Base-by-base conservation (phyloP, 2,888 invertebrate genomes). In the Watsonalla binaria region DNA sequence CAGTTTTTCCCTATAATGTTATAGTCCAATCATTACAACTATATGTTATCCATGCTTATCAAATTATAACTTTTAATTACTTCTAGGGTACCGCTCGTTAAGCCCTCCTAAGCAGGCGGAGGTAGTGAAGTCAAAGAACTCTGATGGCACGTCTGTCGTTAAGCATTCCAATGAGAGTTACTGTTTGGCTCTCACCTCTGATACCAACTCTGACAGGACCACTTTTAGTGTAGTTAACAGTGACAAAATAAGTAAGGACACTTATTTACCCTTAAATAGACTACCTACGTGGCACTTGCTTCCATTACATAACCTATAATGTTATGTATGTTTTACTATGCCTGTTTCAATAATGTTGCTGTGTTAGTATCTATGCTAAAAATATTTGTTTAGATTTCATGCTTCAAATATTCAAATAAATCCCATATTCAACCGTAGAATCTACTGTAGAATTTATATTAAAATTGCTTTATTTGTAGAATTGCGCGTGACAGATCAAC, bases 51-150 rank as follows among this genome's bases (percentile, higher is more conserved):
- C 24, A 24, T 24, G 24, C 4, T 24, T 24, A 24, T 24, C 4
- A 24, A 24, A 24, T 4, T 51, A 51, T 50, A 42, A 42, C 9
- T 9, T 49, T 34, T 49, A 45, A 45, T 47, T 49, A 52, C 24
- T 60, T 53, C 47, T 68, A 78, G 77, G 71, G 13, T 73, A 73
- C 57, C 67, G 63, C 39, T 69, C 71, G 5, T 51, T 62, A 46
- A 70, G 63, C 51, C 66, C 66, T 6, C 53, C 55, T 13, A 61
- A 57, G 52, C 60, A 59, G 45, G 46, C 54, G 13, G 51, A 52
- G 13, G 57, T 51, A 46, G 54, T 59, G 34, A 63, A 65, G 54
- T 54, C 61, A 14, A 63, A 59, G 47, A 45, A 54, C 54, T 57
- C 54, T 6, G 54, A 47, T 34, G 50, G 46, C 46, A 42, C 52